Percentiles rank a stretch among this genome's conserved stretches.
Evolutionary conservation across 2,888 invertebrate genomes (phyloP).

Genomic region (Rosalia funebris): DNA sequence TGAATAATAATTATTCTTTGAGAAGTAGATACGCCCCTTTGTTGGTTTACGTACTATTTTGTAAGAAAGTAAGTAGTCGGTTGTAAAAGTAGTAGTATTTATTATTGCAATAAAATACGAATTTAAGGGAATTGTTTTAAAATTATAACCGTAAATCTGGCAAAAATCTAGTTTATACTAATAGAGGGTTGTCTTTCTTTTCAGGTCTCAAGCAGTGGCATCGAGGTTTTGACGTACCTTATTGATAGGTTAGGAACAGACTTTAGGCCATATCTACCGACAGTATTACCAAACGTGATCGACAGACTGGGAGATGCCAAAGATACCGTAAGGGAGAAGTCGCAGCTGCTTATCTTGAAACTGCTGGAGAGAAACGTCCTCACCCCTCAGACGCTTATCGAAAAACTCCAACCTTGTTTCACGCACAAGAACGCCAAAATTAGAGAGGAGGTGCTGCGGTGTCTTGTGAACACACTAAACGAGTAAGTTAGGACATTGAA

Average conservation of each 20-base stretch:
- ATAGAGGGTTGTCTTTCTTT: no score
- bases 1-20: background rate
- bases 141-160: no score
- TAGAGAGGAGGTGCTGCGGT: constrained; percentile 86
- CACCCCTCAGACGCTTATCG: constrained; percentile 76
- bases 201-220: constrained; percentile 90
- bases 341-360: constrained; percentile 77
- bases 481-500: constrained; percentile 72
- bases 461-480: constrained; percentile 83
- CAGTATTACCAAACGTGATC: constrained; percentile 83
- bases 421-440: constrained; percentile 93
- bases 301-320: constrained; percentile 74
- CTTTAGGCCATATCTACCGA: constrained; percentile 86
- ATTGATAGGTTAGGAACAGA: constrained; percentile 88
- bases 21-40: background rate
- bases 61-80: no score
- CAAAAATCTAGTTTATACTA: no score
- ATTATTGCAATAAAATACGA: no score
- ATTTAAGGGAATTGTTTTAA: no score
- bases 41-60: background rate
- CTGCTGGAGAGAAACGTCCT: constrained; percentile 78
- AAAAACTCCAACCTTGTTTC: constrained; percentile 75
- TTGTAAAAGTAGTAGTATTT: no score
- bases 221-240: constrained; percentile 87
- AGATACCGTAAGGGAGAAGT: constrained; percentile 72